A percentile compares a stretch with the other conserved stretches of the same genome.
phyloP scores from a whole-genome alignment of 2,797 vertebrate species.

The Iguana delicatissima region DNA sequence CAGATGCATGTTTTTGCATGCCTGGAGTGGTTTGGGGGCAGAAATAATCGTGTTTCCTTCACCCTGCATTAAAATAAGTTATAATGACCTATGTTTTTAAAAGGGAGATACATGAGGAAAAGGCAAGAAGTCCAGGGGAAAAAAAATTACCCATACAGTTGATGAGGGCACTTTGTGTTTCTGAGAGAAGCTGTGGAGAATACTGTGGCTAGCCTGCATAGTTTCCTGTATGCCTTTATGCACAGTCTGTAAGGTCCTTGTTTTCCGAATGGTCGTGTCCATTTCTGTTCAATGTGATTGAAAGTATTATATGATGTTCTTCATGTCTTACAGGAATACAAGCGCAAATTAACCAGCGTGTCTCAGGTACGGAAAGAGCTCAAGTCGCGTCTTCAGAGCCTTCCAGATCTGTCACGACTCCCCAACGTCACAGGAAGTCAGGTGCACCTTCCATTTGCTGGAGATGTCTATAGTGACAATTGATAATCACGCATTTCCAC shows the following conservation, averaged over 20 bases:
- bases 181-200: background rate
- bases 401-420: conserved; percentile 90
- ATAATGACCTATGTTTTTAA: too few relatives aligned
- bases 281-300: background rate
- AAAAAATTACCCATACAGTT: background rate
- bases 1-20: too few relatives aligned
- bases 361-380: conserved; percentile 97
- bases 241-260: background rate
- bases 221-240: background rate
- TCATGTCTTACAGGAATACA: conserved; percentile 92
- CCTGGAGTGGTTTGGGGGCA: too few relatives aligned
- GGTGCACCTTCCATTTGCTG: conserved; percentile 87
- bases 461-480: conserved; percentile 89
- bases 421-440: conserved; percentile 89
- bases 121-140: background rate
- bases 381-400: conserved; percentile 91
- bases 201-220: background rate
- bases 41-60: too few relatives aligned
- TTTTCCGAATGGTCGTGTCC: background rate
- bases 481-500: conserved; percentile 75
- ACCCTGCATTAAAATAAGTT: too few relatives aligned
- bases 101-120: background rate
- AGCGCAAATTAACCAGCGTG: conserved; percentile 93
- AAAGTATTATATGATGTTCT: conserved; percentile 45
- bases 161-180: background rate